Percentiles rank a stretch among this genome's conserved stretches.
These are phyloP conservation scores for Epinephelus malabaricus DNA, from an alignment of 2,797 vertebrate genomes.

Conservation along the genomic window DNA sequence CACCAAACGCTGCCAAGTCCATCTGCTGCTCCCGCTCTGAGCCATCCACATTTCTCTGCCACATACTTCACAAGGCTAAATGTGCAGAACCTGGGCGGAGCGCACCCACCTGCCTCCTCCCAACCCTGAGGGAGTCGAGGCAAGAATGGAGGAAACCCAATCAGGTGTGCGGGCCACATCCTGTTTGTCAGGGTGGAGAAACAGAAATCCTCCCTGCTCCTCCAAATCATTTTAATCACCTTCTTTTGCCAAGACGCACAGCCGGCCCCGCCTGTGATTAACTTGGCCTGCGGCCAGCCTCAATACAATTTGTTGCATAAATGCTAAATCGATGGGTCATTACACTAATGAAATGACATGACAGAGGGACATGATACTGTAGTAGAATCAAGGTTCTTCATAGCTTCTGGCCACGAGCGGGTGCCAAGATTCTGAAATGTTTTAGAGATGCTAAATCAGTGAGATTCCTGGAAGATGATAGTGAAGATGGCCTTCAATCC, in stretches of 20 bases:
- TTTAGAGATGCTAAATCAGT: slow-evolving; percentile 44
- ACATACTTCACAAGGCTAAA: slow-evolving; percentile 21
- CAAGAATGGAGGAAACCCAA: slow-evolving; percentile 28
- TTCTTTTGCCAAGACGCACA: slow-evolving; percentile 69
- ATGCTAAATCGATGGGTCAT: slow-evolving; percentile 72
- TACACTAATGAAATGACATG: slow-evolving; percentile 71
- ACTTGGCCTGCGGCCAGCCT: slow-evolving; percentile 64
- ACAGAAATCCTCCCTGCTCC: slow-evolving; percentile 35
- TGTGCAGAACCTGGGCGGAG: slow-evolving; percentile 36
- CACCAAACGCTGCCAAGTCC: slow-evolving; percentile 52
- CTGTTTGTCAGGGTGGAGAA: slow-evolving; percentile 35
- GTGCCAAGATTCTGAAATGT: slow-evolving; percentile 45
- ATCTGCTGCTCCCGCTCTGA: slow-evolving; percentile 71
- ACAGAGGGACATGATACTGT: slow-evolving; percentile 51
- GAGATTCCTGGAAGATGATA: slow-evolving; percentile 30
- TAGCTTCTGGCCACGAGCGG: slow-evolving; percentile 36
- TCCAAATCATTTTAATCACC: slow-evolving; percentile 65
- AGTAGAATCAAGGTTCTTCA: slow-evolving; percentile 53
- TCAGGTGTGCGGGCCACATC: slow-evolving; percentile 45
- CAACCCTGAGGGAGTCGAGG: neutral
- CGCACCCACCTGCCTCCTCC: slow-evolving; percentile 27
- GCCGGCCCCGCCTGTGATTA: slow-evolving; percentile 67
- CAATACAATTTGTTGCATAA: slow-evolving; percentile 66
- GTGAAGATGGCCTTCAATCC: slow-evolving; percentile 36
- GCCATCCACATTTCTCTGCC: slow-evolving; percentile 22